Base-by-base conservation (phyloP, 2,888 invertebrate species). In the Neocrepidodera transversa region DNA sequence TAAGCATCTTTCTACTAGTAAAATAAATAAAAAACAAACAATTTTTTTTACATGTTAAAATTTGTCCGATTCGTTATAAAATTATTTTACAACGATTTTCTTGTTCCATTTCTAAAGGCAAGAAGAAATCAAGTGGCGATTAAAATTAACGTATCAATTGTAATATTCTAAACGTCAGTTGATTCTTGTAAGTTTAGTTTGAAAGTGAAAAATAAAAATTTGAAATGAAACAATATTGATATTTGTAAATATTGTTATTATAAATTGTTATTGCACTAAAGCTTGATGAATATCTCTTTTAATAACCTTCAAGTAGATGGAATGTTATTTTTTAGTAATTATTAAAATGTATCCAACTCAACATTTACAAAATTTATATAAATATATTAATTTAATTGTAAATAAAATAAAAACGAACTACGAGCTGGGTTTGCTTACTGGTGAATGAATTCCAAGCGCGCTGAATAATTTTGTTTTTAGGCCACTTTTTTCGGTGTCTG, bases 381-480 rank as follows among this genome's bases (percentile, higher is more conserved):
- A 48, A 32, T 14, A 11, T 20, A 42, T 40, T 38, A 42, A 42
- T 42, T 23, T 18, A 20, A 14, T 16, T 40, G 13, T n/a, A n/a
- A 42, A 42, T 42, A n/a, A 42, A 42, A 26, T 23, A 20, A 17
- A 32, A 4, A 52, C 13, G 7, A 64, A 62, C 72, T 78, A 78
- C 68, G 78, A 77, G 68, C 76, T 78, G 65, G 78, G 77, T 68
- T 79, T 79, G 73, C 70, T 76, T 66, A 75, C 73, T 50, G 80
- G 84, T 71, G 89, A 88, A 83, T 90, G 87, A 82, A 91, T 87
- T 77, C 92, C 91, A 82, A 92, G 85, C 78, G 88, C 92, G 84
- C 89, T 88, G 85, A 92, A 91, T 80, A 92, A 84, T 87, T 92
- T 92, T 82, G 87, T 90, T 86, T 90, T 91, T 79, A 92, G 84